A percentile compares a stretch with the other conserved stretches of the same genome.
These are phyloP conservation scores for Bombus ignitus DNA, from an alignment of 1,140 invertebrate species.

Conservation along the genomic window DNA sequence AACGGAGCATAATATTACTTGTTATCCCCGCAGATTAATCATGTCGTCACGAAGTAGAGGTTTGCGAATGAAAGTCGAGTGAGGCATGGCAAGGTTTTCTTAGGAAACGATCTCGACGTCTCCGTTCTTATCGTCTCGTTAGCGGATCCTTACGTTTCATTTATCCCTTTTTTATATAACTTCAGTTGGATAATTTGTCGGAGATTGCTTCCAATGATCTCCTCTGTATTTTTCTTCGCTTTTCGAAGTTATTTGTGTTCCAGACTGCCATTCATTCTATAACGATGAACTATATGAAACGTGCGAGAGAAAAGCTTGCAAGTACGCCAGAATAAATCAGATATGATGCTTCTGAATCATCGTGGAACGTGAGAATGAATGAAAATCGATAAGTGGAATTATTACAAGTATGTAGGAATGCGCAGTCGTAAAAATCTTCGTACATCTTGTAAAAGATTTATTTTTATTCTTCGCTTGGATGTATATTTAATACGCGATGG, in stretches of 20 bases:
- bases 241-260: not conserved
- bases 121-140: not conserved
- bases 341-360: too few relatives aligned
- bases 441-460: not conserved
- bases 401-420: too few relatives aligned
- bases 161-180: not conserved
- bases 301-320: too few relatives aligned
- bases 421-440: not conserved
- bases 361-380: too few relatives aligned
- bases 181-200: constrained; percentile 23
- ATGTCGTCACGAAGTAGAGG: not conserved
- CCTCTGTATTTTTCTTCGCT: constrained; percentile 5
- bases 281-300: not conserved
- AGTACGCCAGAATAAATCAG: too few relatives aligned
- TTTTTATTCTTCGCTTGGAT: not conserved
- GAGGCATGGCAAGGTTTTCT: not conserved
- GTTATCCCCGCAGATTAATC: constrained; percentile 13
- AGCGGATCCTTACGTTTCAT: not conserved
- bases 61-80: not conserved
- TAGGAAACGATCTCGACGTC: not conserved
- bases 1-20: constrained; percentile 15
- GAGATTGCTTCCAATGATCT: constrained; percentile 16
- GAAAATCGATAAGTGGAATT: too few relatives aligned
- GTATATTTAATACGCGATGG: not conserved
- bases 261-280: not conserved